A percentile compares a stretch with the other conserved stretches of the same genome.
Conservation (phyloP, 1,140 invertebrate genomes). For the Trinorchestia longiramus region DNA sequence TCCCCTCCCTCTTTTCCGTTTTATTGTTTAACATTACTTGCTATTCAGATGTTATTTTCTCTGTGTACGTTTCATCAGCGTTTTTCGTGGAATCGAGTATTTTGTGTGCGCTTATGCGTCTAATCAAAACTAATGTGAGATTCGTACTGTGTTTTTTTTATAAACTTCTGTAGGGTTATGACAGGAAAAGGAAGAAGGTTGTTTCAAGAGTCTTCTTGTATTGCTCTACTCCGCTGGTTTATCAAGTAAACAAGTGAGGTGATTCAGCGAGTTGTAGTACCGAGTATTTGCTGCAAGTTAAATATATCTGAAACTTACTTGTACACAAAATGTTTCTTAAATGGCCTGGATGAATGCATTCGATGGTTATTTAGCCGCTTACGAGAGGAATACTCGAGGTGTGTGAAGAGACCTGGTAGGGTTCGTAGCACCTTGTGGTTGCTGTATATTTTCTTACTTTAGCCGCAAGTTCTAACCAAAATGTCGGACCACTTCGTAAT, state of each 20-base stretch:
- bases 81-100: not conserved
- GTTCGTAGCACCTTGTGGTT: too few relatives aligned
- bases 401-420: too few relatives aligned
- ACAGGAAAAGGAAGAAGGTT: not conserved
- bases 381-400: too few relatives aligned
- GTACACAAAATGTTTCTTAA: too few relatives aligned
- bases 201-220: not conserved
- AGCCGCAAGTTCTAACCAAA: too few relatives aligned
- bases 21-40: not conserved
- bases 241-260: not conserved
- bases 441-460: too few relatives aligned
- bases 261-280: not conserved
- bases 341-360: too few relatives aligned
- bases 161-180: not conserved
- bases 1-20: not conserved
- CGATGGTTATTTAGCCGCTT: too few relatives aligned
- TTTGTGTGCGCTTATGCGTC: not conserved
- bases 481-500: too few relatives aligned
- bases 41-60: not conserved
- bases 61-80: not conserved
- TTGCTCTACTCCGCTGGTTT: not conserved
- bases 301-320: too few relatives aligned
- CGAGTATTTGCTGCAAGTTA: not conserved
- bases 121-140: not conserved
- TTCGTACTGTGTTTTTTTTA: not conserved